Conservation (phyloP, 1,140 invertebrate species). For the Gryllus bimaculatus region DNA sequence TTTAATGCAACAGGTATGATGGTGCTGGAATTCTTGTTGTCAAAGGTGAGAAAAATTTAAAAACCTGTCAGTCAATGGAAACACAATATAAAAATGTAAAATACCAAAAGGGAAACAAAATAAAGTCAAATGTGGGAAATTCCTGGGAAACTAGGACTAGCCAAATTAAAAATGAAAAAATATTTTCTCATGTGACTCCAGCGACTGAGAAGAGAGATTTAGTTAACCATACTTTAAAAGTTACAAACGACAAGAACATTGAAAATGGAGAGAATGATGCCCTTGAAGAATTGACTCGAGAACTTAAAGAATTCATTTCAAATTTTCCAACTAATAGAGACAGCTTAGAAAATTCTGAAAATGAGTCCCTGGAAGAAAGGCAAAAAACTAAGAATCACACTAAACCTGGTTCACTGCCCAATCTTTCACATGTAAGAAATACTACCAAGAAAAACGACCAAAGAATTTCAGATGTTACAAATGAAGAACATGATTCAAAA, state of each 20-base stretch:
- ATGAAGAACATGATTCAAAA: not conserved
- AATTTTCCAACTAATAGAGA: not conserved
- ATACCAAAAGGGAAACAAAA: not conserved
- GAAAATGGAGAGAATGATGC: not conserved
- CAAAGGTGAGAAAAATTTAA: slow-evolving; percentile 61
- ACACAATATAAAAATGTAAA: slow-evolving; percentile 32
- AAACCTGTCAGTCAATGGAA: slow-evolving; percentile 58
- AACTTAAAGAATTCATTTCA: not conserved
- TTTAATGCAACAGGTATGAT: slow-evolving; percentile 38
- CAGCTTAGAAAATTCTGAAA: not conserved
- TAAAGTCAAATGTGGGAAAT: not conserved
- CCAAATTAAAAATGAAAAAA: not conserved
- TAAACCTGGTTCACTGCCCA: not conserved
- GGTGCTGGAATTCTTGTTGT: slow-evolving; percentile 69
- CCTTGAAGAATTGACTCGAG: not conserved
- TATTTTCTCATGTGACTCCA: not conserved
- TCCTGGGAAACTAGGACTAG: not conserved
- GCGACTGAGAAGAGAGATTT: not conserved
- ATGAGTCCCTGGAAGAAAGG: not conserved
- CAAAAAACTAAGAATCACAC: not conserved
- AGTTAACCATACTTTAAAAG: not conserved
- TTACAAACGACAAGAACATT: not conserved
- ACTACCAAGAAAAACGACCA: no score
- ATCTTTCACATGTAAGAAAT: not conserved
- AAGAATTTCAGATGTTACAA: not conserved